phyloP scores from a whole-genome alignment of 2,113 vertebrate genomes.

The Eulemur rufifrons region DNA sequence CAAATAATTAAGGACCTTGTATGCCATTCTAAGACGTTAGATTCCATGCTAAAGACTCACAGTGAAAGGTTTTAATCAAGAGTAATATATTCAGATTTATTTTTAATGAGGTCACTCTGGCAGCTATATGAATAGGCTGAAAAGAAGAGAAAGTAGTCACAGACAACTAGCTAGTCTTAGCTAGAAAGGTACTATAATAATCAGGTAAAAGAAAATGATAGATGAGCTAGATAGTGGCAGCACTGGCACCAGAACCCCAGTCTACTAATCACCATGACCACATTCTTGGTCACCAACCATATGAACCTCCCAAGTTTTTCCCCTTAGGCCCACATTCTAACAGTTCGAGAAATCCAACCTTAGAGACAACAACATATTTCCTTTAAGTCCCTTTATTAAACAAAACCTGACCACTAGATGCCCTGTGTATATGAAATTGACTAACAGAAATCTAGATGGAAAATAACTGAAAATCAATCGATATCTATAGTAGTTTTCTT shows the following conservation, averaged over 20 bases:
- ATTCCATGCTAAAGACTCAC: constrained; percentile 31
- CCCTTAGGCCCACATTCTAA: neutral
- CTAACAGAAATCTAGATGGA: constrained; percentile 23
- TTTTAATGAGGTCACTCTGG: constrained; percentile 41
- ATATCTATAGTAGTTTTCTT: constrained; percentile 40
- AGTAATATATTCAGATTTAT: constrained; percentile 40
- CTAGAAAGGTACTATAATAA: neutral
- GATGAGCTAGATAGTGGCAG: neutral
- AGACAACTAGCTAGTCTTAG: neutral
- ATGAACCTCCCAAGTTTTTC: neutral
- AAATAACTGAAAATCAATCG: constrained; percentile 31
- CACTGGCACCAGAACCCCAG: neutral
- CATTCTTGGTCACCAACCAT: neutral
- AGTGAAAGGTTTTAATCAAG: constrained; percentile 42
- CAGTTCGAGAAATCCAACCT: constrained; percentile 17
- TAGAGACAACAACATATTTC: neutral
- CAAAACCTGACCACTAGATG: constrained; percentile 29
- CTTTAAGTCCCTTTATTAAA: constrained; percentile 27
- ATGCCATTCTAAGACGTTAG: neutral
- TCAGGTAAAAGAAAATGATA: neutral
- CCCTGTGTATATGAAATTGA: neutral
- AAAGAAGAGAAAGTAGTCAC: neutral
- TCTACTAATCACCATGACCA: neutral
- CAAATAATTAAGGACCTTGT: constrained; percentile 3
- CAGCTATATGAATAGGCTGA: neutral